Evolutionary conservation across 2,888 invertebrate genomes (phyloP).

Genomic region (Sepioteuthis lessoniana): DNA sequence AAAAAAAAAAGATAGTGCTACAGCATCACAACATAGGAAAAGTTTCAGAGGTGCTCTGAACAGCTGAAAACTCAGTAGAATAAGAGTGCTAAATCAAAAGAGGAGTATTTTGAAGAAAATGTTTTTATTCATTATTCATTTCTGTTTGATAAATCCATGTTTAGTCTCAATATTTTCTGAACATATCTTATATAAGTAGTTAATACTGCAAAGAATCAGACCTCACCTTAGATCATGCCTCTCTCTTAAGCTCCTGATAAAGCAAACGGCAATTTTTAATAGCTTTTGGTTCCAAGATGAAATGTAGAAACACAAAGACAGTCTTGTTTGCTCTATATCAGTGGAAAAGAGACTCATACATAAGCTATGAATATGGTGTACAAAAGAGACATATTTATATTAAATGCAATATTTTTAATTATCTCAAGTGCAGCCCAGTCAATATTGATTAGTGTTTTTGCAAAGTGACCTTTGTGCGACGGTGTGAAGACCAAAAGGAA

Average conservation of each 20-base stretch:
- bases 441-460: neutral
- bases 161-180: no score
- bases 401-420: constrained; percentile 33
- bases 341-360: neutral
- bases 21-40: no score
- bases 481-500: neutral
- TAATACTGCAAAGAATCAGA: neutral
- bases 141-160: no score
- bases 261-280: neutral
- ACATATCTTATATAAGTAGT: neutral
- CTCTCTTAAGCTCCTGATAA: neutral
- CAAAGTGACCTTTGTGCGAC: neutral
- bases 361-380: neutral
- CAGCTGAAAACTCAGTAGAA: no score
- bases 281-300: neutral
- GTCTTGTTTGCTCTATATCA: neutral
- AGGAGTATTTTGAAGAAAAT: no score
- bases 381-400: neutral
- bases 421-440: constrained; percentile 1
- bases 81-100: no score
- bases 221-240: neutral
- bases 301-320: neutral
- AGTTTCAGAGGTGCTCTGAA: no score
- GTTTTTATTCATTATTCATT: no score
- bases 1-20: no score